Percentiles rank a stretch among this genome's conserved stretches.
Conservation (phyloP, 2,797 vertebrate genomes). For the Trachops cirrhosus region DNA sequence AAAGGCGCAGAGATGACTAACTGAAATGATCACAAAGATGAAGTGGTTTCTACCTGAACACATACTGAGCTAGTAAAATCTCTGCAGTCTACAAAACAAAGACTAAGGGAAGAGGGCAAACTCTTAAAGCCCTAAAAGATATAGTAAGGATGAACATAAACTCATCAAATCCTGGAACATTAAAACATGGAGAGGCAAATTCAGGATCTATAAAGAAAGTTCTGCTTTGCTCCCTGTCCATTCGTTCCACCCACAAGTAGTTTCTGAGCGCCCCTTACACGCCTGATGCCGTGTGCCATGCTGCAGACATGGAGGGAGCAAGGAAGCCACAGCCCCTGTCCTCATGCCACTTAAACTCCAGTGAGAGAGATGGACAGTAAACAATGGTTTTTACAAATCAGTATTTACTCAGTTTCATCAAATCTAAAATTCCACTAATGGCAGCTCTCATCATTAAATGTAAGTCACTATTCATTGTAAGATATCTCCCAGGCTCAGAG, state of each 20-base stretch:
- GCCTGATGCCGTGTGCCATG: background rate
- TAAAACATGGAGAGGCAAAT: background rate
- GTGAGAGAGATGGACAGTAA: background rate
- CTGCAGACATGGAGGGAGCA: rapidly evolving
- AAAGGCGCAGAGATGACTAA: background rate
- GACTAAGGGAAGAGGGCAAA: background rate
- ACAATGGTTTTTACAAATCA: background rate
- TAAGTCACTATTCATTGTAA: background rate
- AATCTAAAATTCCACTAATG: background rate
- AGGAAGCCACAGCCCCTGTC: background rate
- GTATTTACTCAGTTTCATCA: background rate
- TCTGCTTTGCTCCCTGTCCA: background rate
- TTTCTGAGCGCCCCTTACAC: background rate
- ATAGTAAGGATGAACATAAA: background rate
- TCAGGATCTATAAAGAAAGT: background rate
- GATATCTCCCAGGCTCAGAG: background rate
- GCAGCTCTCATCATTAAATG: background rate
- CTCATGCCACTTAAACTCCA: background rate
- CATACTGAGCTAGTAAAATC: background rate
- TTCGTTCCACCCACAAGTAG: background rate
- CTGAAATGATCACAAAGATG: background rate
- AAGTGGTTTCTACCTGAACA: background rate
- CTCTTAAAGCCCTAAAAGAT: background rate
- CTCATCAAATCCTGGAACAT: background rate
- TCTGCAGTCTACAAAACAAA: background rate